phyloP scores from a whole-genome alignment of 2,888 invertebrate species.

The Meteorus cinctellus region DNA sequence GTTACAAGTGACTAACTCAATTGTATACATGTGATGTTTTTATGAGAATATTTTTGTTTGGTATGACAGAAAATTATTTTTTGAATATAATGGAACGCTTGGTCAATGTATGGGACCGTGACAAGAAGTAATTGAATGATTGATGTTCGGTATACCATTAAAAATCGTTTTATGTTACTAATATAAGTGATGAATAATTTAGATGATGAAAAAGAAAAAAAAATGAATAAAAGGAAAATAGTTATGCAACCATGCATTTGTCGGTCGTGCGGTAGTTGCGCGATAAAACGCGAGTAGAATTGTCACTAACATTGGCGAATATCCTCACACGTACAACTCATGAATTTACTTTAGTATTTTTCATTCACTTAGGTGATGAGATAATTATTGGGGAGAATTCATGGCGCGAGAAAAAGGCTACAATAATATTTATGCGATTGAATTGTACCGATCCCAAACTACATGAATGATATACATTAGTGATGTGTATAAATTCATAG shows the following conservation, averaged over 20 bases:
- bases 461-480: too few species aligned
- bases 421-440: too few species aligned
- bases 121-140: neutral
- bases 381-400: too few species aligned
- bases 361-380: neutral
- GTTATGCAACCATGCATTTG: neutral
- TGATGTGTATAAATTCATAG: neutral
- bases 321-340: neutral
- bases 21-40: neutral
- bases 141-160: neutral
- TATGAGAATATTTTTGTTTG: neutral
- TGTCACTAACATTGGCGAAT: neutral
- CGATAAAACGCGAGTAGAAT: constrained; percentile 10
- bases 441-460: too few species aligned
- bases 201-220: neutral
- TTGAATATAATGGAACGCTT: neutral
- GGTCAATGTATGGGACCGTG: neutral
- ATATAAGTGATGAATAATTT: constrained; percentile 9
- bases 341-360: neutral
- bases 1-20: neutral
- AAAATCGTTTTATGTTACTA: neutral
- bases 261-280: constrained; percentile 4
- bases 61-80: constrained; percentile 3
- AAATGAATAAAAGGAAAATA: neutral
- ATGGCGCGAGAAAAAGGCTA: too few species aligned